Conservation (phyloP, 2,797 vertebrate genomes). For the Brachyalestes nurse region DNA sequence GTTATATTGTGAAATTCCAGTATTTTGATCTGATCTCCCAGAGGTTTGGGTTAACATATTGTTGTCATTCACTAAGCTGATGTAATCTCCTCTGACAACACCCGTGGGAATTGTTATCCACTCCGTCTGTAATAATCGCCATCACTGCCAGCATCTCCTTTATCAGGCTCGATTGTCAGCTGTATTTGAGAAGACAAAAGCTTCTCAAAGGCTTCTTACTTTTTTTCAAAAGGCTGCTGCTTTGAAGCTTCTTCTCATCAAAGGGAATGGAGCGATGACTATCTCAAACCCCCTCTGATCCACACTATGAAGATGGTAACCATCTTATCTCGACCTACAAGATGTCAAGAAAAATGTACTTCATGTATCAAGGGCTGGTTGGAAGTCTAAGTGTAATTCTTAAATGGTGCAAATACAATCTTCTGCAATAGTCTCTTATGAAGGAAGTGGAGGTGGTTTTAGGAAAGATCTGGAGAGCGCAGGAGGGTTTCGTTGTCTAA, state of each 20-base stretch:
- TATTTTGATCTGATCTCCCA: not conserved
- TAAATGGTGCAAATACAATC: not conserved
- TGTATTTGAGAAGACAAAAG: constrained; percentile 9
- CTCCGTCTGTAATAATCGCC: constrained; percentile 21
- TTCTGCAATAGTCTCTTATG: not conserved
- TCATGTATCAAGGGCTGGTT: not conserved
- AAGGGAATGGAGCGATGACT: not conserved
- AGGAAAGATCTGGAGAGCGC: not conserved
- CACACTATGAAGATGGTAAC: not conserved
- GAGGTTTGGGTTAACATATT: constrained; percentile 12
- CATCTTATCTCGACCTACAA: not conserved
- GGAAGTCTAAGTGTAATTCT: not conserved
- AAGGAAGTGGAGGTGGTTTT: not conserved
- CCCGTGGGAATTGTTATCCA: constrained; percentile 28
- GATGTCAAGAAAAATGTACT: not conserved
- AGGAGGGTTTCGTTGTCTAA: not conserved
- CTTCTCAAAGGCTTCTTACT: too few species aligned
- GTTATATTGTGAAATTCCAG: not conserved
- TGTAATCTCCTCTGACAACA: constrained; percentile 21
- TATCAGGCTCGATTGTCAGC: not conserved
- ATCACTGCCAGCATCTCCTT: constrained; percentile 1
- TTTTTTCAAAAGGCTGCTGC: not conserved
- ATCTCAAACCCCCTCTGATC: not conserved
- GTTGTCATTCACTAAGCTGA: constrained; percentile 29
- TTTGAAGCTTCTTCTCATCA: constrained; percentile 16